Evolutionary conservation across 2,888 invertebrate species (phyloP), one percentile per base, ranked within the genome.

Genomic region (Tillus elongatus): DNA sequence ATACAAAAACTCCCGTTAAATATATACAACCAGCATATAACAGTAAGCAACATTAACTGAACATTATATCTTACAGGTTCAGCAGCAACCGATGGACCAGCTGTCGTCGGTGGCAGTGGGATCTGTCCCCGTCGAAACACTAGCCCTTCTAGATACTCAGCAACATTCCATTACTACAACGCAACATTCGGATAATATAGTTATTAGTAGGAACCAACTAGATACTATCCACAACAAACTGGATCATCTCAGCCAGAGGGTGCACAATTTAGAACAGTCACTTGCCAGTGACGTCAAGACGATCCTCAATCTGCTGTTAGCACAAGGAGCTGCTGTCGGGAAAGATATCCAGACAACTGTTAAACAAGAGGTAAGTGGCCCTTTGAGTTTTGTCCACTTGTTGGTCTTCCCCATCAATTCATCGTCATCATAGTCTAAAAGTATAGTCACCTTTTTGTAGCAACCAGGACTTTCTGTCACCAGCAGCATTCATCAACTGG

Each of bases 231-330:
- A 77, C 54, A 68, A 71, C 41, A 72, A 81, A 53, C 71, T 85
- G 57, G 83, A 84, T 52, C 76, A 79, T 53, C 66, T 85, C 42
- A 73, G 76, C 53, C 72, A 75, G 56, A 75, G 77, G 48, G 74
- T 88, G 46, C 76, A 79, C 31, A 71, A 77, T 33, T 66, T 88
- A 52, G 86, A 88, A 60, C 74, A 73, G 43, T 78, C 79, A 19
- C 74, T 88, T 53, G 78, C 80, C 13, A 68, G 75, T 4, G 86
- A 88, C 58, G 78, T 88, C 48, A 75, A 80, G 47, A 71, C 77
- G 45, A 86, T 88, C 43, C 67, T 87, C 46, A 48, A 52, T 35
- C 43, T 63, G 39, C 46, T 66, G 46, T 59, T 19, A 58, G 43
- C 42, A 45, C 36, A 49, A 49, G 32, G 46, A 47, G 24, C 19